Evolutionary conservation across 2,113 vertebrate species (phyloP).

Genomic region (Actenoides hombroni): DNA sequence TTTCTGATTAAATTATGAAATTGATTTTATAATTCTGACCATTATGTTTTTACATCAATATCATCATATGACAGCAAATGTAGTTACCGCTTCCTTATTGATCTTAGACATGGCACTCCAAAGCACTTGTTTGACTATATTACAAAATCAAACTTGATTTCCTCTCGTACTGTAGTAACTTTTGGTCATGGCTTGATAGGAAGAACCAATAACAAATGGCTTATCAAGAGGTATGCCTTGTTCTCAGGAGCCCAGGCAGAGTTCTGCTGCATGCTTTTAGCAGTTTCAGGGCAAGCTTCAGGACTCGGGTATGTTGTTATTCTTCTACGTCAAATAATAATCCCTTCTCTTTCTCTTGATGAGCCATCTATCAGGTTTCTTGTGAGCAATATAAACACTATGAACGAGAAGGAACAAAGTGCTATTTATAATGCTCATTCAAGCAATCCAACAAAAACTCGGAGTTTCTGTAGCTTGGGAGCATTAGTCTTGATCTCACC

Average conservation of each 20-base stretch:
- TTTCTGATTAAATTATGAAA: constrained; percentile 98
- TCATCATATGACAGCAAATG: constrained; percentile 90
- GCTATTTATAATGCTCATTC: constrained; percentile 63
- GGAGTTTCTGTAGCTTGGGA: constrained; percentile 49
- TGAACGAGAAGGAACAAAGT: constrained; percentile 62
- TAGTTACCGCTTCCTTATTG: constrained; percentile 94
- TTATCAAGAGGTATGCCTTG: constrained; percentile 67
- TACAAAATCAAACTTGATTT: constrained; percentile 96
- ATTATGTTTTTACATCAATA: constrained; percentile 86
- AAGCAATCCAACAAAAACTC: constrained; percentile 63
- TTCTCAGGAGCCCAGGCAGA: constrained; percentile 35
- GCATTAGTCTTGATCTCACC: constrained; percentile 36
- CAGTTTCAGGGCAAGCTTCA: constrained; percentile 28
- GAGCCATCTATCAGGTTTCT: constrained; percentile 62
- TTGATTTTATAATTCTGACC: constrained; percentile 95
- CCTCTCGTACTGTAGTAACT: constrained; percentile 80
- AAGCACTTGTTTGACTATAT: constrained; percentile 89
- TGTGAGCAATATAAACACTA: constrained; percentile 59
- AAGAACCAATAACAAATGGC: constrained; percentile 67
- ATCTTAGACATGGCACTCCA: constrained; percentile 81
- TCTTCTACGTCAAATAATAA: constrained; percentile 39
- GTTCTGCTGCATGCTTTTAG: not conserved
- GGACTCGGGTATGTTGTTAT: constrained; percentile 26
- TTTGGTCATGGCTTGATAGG: constrained; percentile 68
- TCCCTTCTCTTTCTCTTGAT: constrained; percentile 17